Percentiles rank a stretch among this genome's conserved stretches.
Conservation (phyloP, 1,140 invertebrate genomes). For the Littorina saxatilis region DNA sequence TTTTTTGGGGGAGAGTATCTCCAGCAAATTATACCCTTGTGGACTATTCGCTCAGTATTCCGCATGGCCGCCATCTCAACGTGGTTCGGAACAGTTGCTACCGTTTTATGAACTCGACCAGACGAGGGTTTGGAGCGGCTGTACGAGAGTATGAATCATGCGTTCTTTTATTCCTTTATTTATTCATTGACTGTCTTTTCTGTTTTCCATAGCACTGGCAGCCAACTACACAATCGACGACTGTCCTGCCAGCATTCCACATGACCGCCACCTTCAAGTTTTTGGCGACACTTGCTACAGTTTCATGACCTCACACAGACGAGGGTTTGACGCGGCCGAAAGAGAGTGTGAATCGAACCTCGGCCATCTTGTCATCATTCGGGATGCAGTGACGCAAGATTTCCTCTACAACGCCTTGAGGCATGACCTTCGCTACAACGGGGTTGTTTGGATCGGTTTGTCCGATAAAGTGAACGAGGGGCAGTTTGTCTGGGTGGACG, state of each 20-base stretch:
- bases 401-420: slow-evolving; percentile 16
- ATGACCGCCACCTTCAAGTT: background rate
- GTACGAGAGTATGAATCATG: slow-evolving; percentile 1
- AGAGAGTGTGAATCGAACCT: background rate
- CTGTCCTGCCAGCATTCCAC: background rate
- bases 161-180: too few species aligned
- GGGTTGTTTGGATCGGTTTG: slow-evolving; percentile 27
- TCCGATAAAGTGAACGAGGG: background rate
- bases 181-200: too few species aligned
- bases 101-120: too few species aligned
- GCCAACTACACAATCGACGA: slow-evolving; percentile 4
- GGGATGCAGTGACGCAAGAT: background rate
- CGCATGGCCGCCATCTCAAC: too few species aligned
- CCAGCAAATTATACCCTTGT: too few species aligned
- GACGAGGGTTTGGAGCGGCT: too few species aligned
- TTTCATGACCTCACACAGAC: background rate
- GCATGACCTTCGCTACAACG: background rate
- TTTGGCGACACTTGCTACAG: slow-evolving; percentile 7
- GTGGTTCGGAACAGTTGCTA: too few species aligned
- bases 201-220: too few species aligned
- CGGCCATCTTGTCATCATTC: slow-evolving; percentile 27
- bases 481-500: slow-evolving; percentile 16
- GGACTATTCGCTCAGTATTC: too few species aligned
- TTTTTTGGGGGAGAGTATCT: too few species aligned
- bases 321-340: background rate